Conservation (phyloP, 2,113 vertebrate species). For the Forbesichthys papilliferus region DNA sequence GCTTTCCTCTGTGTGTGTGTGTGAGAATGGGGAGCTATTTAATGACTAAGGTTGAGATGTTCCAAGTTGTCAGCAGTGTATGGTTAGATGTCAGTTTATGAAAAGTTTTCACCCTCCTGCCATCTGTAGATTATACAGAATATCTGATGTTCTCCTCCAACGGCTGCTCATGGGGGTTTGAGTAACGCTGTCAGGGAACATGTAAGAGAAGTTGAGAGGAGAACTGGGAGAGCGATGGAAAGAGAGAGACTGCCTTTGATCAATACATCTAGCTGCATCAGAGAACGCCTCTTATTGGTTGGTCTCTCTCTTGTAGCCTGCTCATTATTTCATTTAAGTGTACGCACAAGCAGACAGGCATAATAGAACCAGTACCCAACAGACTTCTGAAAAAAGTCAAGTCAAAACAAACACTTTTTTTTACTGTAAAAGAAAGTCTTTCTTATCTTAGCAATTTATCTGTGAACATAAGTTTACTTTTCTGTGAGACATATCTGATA, state of each 20-base stretch:
- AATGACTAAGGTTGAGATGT: background rate
- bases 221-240: conserved; percentile 31
- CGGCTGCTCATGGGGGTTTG: conserved; percentile 49
- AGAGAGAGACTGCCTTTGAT: conserved; percentile 52
- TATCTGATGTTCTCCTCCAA: conserved; percentile 65
- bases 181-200: conserved; percentile 57
- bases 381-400: too few species aligned
- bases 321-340: too few species aligned
- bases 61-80: conserved; percentile 42
- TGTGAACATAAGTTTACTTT: too few species aligned
- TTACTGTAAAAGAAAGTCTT: too few species aligned
- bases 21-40: background rate
- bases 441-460: too few species aligned
- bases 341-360: too few species aligned
- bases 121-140: conserved; percentile 71
- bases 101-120: conserved; percentile 40
- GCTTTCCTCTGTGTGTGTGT: conserved; percentile 2
- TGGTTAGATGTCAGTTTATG: conserved; percentile 47
- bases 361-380: too few species aligned
- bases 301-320: too few species aligned
- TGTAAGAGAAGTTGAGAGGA: conserved; percentile 36
- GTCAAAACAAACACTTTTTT: too few species aligned
- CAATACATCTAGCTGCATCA: conserved; percentile 28
- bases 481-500: too few species aligned
- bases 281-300: too few species aligned